Base-by-base conservation (phyloP, 2,113 vertebrate species). In the Oryzias melastigma region DNA sequence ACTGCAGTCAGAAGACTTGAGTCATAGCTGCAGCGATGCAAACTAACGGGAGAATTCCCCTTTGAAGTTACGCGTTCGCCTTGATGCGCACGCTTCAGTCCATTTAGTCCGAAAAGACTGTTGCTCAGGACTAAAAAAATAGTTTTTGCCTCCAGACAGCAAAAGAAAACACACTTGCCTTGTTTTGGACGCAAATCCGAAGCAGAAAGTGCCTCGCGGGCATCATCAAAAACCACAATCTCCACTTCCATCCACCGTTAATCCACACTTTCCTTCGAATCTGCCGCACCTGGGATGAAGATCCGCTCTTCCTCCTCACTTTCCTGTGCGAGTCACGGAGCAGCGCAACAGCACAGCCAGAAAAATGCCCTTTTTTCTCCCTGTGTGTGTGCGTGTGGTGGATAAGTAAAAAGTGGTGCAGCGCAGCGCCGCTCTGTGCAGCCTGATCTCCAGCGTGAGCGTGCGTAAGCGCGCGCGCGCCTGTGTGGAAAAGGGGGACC, bases 351-450 rank as follows among this genome's bases (percentile, higher is more conserved):
- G 62, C 63, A 41, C 45, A 63, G 57, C 68, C 62, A 5, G 52
- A 73, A 71, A 75, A 55, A 56, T 65, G 42, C 70, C 61, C 70
- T 50, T 17, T 17, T 64, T 53, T 68, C 58, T 55, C 76, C 45
- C 17, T 18, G n/a, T 10, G n/a, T 47, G 17, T 47, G 16, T 16
- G 44, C 44, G 16, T 46, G 14, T n/a, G 2, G 18, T 10, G 17
- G 18, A 47, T 18, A 62, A 52, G 42, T 61, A 55, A 61, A 81
- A 85, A 88, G 83, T 87, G 85, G 81, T 86, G 86, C 83, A 85
- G 78, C 29, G 29, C 77, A 47, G 18, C 45, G 82, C 85, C 62
- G 65, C 78, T 78, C 66, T 71, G 1, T 68, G 81, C 77, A 78
- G 82, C 59, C 55, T 7, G 59, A 74, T 78, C 66, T 29, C 67